A percentile compares a stretch with the other conserved stretches of the same genome.
Conservation (phyloP, 2,797 vertebrate species). For the Intellagama lesueurii region DNA sequence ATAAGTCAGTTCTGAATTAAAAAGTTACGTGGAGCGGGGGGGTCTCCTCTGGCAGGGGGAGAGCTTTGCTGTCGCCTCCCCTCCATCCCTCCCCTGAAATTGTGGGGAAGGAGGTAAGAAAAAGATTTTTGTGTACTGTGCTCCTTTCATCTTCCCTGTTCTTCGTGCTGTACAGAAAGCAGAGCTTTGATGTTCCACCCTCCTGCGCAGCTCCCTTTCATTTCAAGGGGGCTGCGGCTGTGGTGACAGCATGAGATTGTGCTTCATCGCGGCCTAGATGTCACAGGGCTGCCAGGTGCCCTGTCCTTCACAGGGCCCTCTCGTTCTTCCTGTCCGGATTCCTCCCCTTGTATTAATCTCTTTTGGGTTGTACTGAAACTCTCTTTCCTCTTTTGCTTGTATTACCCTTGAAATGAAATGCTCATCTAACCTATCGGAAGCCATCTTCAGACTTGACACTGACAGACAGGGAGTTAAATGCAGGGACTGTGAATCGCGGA, state of each 20-base stretch:
- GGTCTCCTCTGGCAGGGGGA: not conserved
- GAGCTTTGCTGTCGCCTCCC: not conserved
- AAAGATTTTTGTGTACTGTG: not conserved
- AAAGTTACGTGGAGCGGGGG: too few species aligned
- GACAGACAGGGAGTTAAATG: not conserved
- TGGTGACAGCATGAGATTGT: not conserved
- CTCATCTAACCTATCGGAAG: not conserved
- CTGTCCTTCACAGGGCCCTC: not conserved
- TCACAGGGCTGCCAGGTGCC: not conserved
- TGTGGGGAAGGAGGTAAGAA: not conserved
- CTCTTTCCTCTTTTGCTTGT: not conserved
- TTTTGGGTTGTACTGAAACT: not conserved
- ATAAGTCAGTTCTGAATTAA: too few species aligned
- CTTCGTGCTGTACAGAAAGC: not conserved
- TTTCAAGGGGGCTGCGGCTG: not conserved
- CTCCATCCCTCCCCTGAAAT: not conserved
- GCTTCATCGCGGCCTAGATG: not conserved
- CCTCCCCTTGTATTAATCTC: not conserved
- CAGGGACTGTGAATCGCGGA: not conserved
- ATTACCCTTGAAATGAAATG: not conserved
- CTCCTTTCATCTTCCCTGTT: not conserved
- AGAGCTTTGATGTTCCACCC: not conserved
- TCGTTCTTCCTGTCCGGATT: not conserved
- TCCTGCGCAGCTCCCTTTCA: not conserved
- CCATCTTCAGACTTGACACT: not conserved